These are phyloP conservation scores for Hycleus cichorii DNA, from an alignment of 1,140 invertebrate genomes.

Conservation along the genomic window DNA sequence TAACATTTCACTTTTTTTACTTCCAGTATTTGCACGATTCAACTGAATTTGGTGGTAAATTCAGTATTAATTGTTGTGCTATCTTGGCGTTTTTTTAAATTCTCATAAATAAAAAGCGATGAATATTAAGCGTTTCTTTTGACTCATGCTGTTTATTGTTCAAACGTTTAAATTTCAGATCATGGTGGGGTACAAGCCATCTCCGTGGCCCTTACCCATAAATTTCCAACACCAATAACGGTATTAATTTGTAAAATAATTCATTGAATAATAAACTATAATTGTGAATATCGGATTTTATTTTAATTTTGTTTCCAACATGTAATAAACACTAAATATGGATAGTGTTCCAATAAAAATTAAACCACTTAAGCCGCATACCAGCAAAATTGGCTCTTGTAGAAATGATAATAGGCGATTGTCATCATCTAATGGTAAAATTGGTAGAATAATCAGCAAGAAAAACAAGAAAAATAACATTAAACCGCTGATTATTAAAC, in stretches of 20 bases:
- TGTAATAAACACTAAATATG: constrained; percentile 29
- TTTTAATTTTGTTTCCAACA: constrained; percentile 14
- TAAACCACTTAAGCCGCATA: constrained; percentile 36
- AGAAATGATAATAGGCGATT: constrained; percentile 20
- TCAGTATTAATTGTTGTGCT: too few species aligned
- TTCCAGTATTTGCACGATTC: too few species aligned
- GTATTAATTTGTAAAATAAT: neutral
- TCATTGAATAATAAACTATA: neutral
- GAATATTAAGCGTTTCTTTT: too few species aligned
- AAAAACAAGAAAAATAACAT: constrained; percentile 29
- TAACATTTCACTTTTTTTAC: too few species aligned
- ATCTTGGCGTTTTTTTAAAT: too few species aligned
- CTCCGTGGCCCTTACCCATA: constrained; percentile 29
- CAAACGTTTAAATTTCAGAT: constrained; percentile 24
- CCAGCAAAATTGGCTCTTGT: constrained; percentile 22
- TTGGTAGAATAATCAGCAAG: constrained; percentile 30
- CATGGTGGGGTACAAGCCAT: constrained; percentile 36
- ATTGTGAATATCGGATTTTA: neutral
- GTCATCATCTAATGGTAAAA: constrained; percentile 29
- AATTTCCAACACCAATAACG: neutral
- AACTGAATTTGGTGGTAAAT: too few species aligned
- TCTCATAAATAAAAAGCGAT: too few species aligned
- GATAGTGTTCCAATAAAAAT: constrained; percentile 29
- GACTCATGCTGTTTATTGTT: too few species aligned
- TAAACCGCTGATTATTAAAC: constrained; percentile 20